These are phyloP conservation scores for Rhinella marina DNA, from an alignment of 2,797 vertebrate species.

Conservation along the genomic window DNA sequence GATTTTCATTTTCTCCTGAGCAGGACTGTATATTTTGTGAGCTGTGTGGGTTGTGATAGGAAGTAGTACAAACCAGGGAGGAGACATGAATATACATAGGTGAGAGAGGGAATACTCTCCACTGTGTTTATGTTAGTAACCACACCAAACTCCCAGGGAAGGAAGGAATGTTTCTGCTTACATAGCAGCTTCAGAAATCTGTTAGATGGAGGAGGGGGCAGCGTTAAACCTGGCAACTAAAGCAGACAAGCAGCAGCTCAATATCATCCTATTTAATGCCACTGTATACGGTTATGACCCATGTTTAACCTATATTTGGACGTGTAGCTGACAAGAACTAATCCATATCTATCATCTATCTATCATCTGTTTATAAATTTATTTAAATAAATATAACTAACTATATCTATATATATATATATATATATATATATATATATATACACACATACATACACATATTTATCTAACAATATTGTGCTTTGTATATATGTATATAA, in stretches of 20 bases:
- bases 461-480: neutral
- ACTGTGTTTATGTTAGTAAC: constrained; percentile 46
- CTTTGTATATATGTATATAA: no score
- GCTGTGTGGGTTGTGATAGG: constrained; percentile 4
- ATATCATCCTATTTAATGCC: constrained; percentile 41
- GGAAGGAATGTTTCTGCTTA: constrained; percentile 59
- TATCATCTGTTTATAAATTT: no score
- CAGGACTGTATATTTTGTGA: neutral
- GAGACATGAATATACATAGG: constrained; percentile 37
- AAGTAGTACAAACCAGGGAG: constrained; percentile 30
- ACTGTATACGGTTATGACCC: neutral
- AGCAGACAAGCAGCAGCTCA: constrained; percentile 36
- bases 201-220: constrained; percentile 47
- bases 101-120: constrained; percentile 37
- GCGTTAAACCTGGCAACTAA: constrained; percentile 31
- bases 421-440: neutral
- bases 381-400: no score
- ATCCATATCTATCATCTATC: neutral
- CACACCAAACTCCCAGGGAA: constrained; percentile 41
- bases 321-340: no score
- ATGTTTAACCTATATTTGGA: neutral
- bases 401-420: neutral
- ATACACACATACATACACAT: neutral
- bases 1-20: neutral
- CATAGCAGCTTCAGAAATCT: constrained; percentile 53